phyloP scores from a whole-genome alignment of 1,140 invertebrate species.

The Drusus annulatus region DNA sequence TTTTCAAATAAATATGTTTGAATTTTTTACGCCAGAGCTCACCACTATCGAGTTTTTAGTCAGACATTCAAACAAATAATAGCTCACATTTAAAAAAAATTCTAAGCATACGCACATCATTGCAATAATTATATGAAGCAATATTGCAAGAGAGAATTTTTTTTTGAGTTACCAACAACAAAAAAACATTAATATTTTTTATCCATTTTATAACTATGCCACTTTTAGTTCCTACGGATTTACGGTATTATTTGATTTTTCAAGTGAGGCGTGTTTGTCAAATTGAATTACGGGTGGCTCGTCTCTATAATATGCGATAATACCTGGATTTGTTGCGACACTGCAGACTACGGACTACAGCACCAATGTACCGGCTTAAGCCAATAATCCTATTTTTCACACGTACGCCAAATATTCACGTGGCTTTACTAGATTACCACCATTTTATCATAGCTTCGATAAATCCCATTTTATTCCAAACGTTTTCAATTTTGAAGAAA shows the following conservation, averaged over 20 bases:
- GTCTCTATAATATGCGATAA: background rate
- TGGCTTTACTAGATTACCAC: background rate
- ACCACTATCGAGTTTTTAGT: no score
- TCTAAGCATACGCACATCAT: no score
- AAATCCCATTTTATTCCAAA: background rate
- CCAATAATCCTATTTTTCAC: conserved; percentile 16
- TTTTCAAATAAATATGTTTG: no score
- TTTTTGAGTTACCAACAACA: no score
- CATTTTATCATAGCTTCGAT: background rate
- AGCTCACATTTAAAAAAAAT: no score
- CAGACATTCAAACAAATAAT: no score
- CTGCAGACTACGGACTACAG: background rate
- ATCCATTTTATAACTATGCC: no score
- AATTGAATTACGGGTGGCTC: conserved; percentile 4
- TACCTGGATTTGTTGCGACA: background rate
- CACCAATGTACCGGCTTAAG: background rate
- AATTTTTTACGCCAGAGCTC: no score
- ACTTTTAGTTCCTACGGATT: no score
- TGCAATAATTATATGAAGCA: no score
- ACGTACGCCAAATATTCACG: conserved; percentile 3
- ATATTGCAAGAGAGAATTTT: no score
- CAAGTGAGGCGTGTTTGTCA: conserved; percentile 9
- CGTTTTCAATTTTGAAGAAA: background rate
- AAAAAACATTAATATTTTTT: no score
- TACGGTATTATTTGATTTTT: background rate